Conservation (phyloP, 2,113 vertebrate species). For the Pica pica region DNA sequence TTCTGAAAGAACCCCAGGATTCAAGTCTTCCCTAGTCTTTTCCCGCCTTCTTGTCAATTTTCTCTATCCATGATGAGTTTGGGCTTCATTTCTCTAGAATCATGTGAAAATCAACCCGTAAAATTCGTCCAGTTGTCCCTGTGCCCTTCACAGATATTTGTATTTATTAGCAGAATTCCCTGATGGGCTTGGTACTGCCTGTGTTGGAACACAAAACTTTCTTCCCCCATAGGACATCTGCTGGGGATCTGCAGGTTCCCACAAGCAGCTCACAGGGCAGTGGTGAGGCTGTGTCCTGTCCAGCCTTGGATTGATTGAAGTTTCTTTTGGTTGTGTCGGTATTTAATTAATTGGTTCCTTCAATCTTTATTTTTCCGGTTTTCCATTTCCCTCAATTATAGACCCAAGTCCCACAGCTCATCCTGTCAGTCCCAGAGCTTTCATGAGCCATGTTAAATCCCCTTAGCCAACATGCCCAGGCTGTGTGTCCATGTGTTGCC, state of each 20-base stretch:
- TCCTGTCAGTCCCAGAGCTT: background rate
- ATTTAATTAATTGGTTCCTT: background rate
- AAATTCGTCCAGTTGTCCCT: background rate
- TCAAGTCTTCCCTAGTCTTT: background rate
- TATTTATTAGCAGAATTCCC: background rate
- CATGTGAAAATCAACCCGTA: background rate
- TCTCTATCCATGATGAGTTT: background rate
- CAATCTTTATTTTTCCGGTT: background rate
- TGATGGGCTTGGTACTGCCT: background rate
- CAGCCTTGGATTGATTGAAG: background rate
- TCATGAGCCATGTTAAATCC: fast-evolving
- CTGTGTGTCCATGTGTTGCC: fast-evolving
- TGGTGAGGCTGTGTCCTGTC: background rate
- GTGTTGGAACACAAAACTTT: fast-evolving
- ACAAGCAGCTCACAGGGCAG: fast-evolving
- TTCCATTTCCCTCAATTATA: fast-evolving
- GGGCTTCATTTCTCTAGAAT: background rate
- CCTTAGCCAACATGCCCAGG: background rate
- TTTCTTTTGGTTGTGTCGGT: background rate
- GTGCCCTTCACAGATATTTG: background rate
- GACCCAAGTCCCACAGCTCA: background rate
- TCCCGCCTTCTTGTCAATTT: background rate
- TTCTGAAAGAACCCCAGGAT: background rate
- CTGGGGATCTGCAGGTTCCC: background rate
- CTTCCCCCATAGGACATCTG: background rate